A percentile compares a stretch with the other conserved stretches of the same genome.
Conservation (phyloP, 2,797 vertebrate genomes). For the Nannoperca obscura region DNA sequence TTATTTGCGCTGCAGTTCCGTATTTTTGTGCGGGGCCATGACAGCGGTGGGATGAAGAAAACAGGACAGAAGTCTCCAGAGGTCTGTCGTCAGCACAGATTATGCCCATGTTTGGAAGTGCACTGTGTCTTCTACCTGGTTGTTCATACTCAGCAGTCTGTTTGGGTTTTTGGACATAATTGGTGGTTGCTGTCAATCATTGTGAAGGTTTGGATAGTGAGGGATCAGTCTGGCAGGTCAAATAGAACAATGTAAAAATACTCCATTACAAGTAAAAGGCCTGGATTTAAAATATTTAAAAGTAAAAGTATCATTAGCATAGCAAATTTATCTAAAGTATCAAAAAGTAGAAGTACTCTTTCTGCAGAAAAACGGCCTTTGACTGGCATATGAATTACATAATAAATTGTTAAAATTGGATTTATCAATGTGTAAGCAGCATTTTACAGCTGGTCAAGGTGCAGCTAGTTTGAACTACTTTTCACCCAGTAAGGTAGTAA, state of each 20-base stretch:
- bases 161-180: conserved; percentile 10
- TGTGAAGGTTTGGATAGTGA: conserved; percentile 13
- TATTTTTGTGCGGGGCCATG: conserved; percentile 32
- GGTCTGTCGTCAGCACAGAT: conserved; percentile 28
- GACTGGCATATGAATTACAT: not conserved
- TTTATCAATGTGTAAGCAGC: not conserved
- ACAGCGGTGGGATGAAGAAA: conserved; percentile 23
- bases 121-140: conserved; percentile 22
- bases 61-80: conserved; percentile 17
- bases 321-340: not conserved
- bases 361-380: not conserved
- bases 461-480: not conserved
- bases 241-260: not conserved
- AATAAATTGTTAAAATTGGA: not conserved
- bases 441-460: not conserved
- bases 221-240: conserved; percentile 9
- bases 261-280: not conserved
- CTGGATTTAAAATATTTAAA: not conserved
- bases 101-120: conserved; percentile 45
- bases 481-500: not conserved
- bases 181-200: conserved; percentile 29
- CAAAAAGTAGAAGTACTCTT: not conserved
- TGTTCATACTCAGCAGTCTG: conserved; percentile 8
- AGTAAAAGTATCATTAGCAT: not conserved
- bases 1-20: conserved; percentile 35